phyloP scores from a whole-genome alignment of 1,140 invertebrate species.

The Phymastichus coffea region DNA sequence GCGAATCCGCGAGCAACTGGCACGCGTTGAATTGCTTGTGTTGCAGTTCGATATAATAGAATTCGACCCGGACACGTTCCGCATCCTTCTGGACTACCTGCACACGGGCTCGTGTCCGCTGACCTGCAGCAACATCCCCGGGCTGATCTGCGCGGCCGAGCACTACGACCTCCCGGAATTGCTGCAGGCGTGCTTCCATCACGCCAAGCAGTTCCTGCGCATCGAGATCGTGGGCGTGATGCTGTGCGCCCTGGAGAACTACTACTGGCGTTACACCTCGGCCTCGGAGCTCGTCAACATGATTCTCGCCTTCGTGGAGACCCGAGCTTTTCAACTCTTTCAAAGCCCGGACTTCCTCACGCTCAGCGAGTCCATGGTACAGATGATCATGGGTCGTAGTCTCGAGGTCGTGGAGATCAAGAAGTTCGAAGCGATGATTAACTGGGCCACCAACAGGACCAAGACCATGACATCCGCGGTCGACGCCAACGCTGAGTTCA shows the following conservation, averaged over 20 bases:
- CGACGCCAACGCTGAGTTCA: constrained; percentile 85
- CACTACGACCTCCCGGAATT: constrained; percentile 92
- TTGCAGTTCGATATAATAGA: constrained; percentile 91
- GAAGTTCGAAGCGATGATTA: constrained; percentile 92
- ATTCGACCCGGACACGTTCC: constrained; percentile 91
- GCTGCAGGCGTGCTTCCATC: constrained; percentile 91
- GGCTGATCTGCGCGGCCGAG: constrained; percentile 89
- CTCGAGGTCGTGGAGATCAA: constrained; percentile 85
- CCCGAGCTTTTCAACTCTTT: constrained; percentile 79
- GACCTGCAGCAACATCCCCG: constrained; percentile 89
- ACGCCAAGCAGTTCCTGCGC: constrained; percentile 88
- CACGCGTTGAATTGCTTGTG: too few species aligned
- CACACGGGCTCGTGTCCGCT: constrained; percentile 89
- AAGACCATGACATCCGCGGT: constrained; percentile 70
- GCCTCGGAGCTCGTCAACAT: constrained; percentile 92
- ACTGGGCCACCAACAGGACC: constrained; percentile 84
- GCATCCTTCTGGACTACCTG: constrained; percentile 85
- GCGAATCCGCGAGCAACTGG: too few species aligned
- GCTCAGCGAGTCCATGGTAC: constrained; percentile 91
- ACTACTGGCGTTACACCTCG: constrained; percentile 93
- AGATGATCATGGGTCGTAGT: constrained; percentile 89
- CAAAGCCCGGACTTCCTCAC: constrained; percentile 80
- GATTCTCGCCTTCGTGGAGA: constrained; percentile 89
- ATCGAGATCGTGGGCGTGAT: constrained; percentile 91
- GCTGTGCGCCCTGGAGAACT: constrained; percentile 90